These are phyloP conservation scores for Wiebesia pumilae DNA, from an alignment of 1,140 invertebrate genomes.

Conservation along the genomic window DNA sequence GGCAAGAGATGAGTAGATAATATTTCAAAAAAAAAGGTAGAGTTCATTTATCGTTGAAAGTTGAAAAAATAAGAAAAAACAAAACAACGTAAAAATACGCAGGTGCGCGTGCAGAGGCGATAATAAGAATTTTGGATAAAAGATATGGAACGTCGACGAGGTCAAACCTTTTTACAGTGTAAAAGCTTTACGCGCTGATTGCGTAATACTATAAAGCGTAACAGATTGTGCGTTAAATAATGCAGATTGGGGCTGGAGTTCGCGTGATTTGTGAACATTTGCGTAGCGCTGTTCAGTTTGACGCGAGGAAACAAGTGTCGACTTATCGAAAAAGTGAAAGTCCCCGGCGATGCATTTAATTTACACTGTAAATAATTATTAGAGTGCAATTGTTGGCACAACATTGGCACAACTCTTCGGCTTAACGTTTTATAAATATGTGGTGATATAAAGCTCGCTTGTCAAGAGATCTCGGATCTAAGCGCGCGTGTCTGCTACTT, in stretches of 20 bases:
- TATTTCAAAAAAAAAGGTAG: background rate
- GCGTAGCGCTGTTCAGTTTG: background rate
- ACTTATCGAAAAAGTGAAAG: background rate
- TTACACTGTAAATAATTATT: slow-evolving; percentile 23
- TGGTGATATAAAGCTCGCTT: slow-evolving; percentile 9
- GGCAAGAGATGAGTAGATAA: background rate
- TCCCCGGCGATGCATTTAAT: background rate
- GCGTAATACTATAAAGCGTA: background rate
- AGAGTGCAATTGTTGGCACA: slow-evolving; percentile 8
- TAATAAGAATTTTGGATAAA: background rate
- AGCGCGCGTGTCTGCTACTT: slow-evolving; percentile 38
- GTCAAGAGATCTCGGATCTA: background rate
- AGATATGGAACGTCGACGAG: background rate
- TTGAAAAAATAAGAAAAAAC: background rate
- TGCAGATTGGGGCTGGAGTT: background rate
- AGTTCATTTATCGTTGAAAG: background rate
- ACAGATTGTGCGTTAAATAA: slow-evolving; percentile 29
- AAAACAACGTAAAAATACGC: background rate
- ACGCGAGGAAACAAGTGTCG: background rate
- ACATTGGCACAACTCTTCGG: background rate
- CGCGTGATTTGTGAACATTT: slow-evolving; percentile 22
- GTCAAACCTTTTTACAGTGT: background rate
- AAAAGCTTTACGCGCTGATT: background rate
- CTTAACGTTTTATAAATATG: background rate
- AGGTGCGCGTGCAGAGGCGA: background rate